These are phyloP conservation scores for Microvelia longipes DNA, from an alignment of 1,140 invertebrate species.

Conservation along the genomic window DNA sequence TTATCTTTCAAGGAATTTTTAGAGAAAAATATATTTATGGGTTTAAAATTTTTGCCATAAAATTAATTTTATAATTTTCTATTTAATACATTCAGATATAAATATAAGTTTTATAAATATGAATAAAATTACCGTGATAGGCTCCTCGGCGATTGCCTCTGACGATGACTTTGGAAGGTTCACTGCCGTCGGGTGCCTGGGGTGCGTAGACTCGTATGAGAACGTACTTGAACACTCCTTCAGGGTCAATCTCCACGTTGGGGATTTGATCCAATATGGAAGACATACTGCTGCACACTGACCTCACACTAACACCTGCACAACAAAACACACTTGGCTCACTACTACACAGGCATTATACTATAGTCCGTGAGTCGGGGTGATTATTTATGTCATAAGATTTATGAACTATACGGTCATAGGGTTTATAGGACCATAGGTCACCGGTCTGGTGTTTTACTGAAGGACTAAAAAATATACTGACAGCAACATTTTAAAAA, in stretches of 20 bases:
- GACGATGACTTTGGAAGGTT: constrained; percentile 46
- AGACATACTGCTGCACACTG: not conserved
- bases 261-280: constrained; percentile 35
- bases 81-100: too few relatives aligned
- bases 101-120: too few relatives aligned
- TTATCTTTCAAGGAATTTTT: too few relatives aligned
- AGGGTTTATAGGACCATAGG: too few relatives aligned
- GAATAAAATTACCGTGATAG: constrained; percentile 64
- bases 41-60: too few relatives aligned
- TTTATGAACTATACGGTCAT: too few relatives aligned
- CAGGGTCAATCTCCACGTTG: constrained; percentile 63
- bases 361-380: too few relatives aligned
- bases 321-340: too few relatives aligned
- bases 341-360: too few relatives aligned
- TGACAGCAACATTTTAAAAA: not conserved
- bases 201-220: constrained; percentile 50
- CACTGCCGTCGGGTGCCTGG: constrained; percentile 25
- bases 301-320: not conserved
- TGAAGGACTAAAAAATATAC: not conserved
- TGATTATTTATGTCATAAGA: too few relatives aligned
- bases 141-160: constrained; percentile 50
- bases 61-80: too few relatives aligned
- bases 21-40: too few relatives aligned
- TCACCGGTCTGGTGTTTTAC: not conserved
- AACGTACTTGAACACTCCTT: constrained; percentile 75